These are phyloP conservation scores for Vulpes ferrilata DNA, from an alignment of 2,113 vertebrate genomes.

Conservation along the genomic window DNA sequence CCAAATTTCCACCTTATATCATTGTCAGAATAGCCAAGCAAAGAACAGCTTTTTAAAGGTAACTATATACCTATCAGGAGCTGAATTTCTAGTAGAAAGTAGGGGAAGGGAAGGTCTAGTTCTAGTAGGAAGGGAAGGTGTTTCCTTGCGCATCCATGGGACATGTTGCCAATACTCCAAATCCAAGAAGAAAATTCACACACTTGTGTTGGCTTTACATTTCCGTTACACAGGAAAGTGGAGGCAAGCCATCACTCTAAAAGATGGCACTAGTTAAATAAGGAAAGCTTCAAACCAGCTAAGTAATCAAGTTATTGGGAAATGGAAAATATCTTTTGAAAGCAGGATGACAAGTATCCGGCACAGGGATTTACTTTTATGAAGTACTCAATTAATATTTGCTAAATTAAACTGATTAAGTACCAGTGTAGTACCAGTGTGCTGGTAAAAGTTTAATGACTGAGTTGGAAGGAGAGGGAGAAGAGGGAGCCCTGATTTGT, in stretches of 20 bases:
- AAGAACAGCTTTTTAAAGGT: not conserved
- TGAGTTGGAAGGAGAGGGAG: fast-evolving
- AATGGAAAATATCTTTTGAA: conserved; percentile 21
- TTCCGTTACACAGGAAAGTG: not conserved
- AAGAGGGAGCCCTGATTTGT: not conserved
- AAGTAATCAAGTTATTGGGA: not conserved
- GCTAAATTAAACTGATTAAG: not conserved
- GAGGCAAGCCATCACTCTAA: not conserved
- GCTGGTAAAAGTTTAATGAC: not conserved
- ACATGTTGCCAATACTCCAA: not conserved
- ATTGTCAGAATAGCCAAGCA: not conserved
- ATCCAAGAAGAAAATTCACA: not conserved
- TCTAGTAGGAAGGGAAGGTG: not conserved
- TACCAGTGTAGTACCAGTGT: not conserved
- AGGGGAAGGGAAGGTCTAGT: too few species aligned
- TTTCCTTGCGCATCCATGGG: not conserved
- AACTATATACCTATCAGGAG: not conserved
- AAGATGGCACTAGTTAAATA: not conserved
- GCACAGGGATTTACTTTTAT: not conserved
- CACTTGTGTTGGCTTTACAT: not conserved
- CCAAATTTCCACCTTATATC: not conserved
- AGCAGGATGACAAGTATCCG: not conserved
- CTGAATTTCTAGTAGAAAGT: not conserved
- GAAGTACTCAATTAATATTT: not conserved
- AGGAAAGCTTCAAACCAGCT: not conserved